phyloP scores from a whole-genome alignment of 2,888 invertebrate genomes.

The Hedya salicella region DNA sequence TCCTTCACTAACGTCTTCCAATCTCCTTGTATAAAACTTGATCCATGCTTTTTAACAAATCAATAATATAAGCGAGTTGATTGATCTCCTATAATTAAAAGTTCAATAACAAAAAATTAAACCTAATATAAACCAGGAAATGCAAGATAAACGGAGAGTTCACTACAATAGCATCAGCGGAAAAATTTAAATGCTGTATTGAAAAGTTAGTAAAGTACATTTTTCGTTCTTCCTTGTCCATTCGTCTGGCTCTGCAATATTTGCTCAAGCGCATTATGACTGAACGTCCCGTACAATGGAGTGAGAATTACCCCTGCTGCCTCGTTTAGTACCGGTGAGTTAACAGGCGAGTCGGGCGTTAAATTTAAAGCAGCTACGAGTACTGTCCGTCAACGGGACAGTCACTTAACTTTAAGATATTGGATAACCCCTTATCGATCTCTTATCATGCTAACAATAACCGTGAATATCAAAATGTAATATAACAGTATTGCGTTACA shows the following conservation, averaged over 20 bases:
- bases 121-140: slow-evolving; percentile 10
- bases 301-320: slow-evolving; percentile 65
- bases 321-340: slow-evolving; percentile 46
- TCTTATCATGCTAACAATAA: too few species aligned
- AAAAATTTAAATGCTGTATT: slow-evolving; percentile 32
- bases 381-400: too few species aligned
- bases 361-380: too few species aligned
- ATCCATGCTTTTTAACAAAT: too few species aligned
- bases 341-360: slow-evolving; percentile 12
- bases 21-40: too few species aligned
- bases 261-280: slow-evolving; percentile 80
- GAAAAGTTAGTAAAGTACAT: slow-evolving; percentile 52
- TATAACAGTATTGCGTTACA: too few species aligned
- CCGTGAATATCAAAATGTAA: too few species aligned
- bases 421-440: too few species aligned
- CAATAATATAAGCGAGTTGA: too few species aligned
- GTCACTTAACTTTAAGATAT: too few species aligned
- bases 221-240: slow-evolving; percentile 63
- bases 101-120: background rate
- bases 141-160: slow-evolving; percentile 9
- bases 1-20: too few species aligned
- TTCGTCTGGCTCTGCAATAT: slow-evolving; percentile 77
- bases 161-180: slow-evolving; percentile 19
- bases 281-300: slow-evolving; percentile 68
- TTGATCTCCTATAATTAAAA: too few species aligned